Evolutionary conservation across 2,888 invertebrate species (phyloP).

Genomic region (Apocheima hispidaria): DNA sequence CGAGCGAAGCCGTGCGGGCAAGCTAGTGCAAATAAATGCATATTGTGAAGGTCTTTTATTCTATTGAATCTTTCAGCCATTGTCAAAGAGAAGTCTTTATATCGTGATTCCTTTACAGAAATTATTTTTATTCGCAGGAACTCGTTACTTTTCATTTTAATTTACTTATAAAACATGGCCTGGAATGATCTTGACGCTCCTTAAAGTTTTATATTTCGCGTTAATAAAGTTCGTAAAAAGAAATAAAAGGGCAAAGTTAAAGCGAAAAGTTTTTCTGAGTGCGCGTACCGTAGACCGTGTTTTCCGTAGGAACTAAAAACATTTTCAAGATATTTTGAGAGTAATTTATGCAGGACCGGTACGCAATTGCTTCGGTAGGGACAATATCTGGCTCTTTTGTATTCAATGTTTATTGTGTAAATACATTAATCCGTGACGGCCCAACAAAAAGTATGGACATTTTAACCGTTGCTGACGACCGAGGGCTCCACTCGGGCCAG

Average conservation of each 20-base stretch:
- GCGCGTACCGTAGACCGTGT: conserved; percentile 14
- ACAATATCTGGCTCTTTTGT: conserved; percentile 47
- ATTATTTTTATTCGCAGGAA: conserved; percentile 11
- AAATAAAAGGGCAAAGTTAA: conserved; percentile 35
- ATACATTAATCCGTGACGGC: conserved; percentile 46
- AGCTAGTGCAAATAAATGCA: conserved; percentile 26
- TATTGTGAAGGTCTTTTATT: conserved; percentile 25
- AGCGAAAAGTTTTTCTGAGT: conserved; percentile 38
- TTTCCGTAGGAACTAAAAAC: conserved; percentile 39
- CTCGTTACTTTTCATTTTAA: conserved; percentile 16
- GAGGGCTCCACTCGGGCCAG: no score
- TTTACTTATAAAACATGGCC: conserved; percentile 9
- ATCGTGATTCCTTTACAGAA: conserved; percentile 11
- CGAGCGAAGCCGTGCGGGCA: no score
- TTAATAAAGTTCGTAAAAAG: conserved; percentile 27
- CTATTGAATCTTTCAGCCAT: conserved; percentile 28
- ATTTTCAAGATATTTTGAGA: conserved; percentile 43
- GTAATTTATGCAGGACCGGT: conserved; percentile 48
- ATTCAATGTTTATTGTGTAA: conserved; percentile 48
- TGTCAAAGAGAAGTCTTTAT: conserved; percentile 17
- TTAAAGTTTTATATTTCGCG: conserved; percentile 29
- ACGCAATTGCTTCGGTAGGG: conserved; percentile 44
- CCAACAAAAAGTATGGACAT: conserved; percentile 41
- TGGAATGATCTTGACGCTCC: conserved; percentile 19
- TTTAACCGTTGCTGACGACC: conserved; percentile 31